phyloP scores from a whole-genome alignment of 2,888 invertebrate genomes.

The Sinelater perroti region DNA sequence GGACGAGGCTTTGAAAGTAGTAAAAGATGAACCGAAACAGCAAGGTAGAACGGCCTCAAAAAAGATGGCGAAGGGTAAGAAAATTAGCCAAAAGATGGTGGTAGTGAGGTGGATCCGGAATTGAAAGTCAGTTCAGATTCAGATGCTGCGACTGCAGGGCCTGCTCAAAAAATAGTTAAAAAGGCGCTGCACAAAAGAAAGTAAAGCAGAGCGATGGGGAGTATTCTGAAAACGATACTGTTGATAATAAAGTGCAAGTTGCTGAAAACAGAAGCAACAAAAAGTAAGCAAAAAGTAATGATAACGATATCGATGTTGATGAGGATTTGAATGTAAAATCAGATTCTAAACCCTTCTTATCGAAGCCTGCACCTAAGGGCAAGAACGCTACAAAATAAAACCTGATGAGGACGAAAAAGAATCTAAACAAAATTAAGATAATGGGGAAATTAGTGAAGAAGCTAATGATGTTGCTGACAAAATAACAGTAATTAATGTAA shows the following conservation, averaged over 20 bases:
- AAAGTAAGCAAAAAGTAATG: constrained; percentile 11
- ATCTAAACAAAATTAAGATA: constrained; percentile 31
- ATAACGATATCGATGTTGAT: constrained; percentile 9
- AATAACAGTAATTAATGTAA: no score
- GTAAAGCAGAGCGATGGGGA: constrained; percentile 33
- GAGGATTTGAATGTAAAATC: constrained; percentile 13
- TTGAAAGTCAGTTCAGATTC: constrained; percentile 53
- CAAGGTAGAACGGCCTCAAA: constrained; percentile 37
- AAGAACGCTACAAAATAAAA: constrained; percentile 51
- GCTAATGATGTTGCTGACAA: constrained; percentile 36
- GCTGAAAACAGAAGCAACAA: background rate
- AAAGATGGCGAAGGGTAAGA: constrained; percentile 8
- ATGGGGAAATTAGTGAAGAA: constrained; percentile 29
- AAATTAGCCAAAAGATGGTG: constrained; percentile 44
- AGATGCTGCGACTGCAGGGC: constrained; percentile 44
- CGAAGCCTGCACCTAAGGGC: constrained; percentile 54
- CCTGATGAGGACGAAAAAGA: no score
- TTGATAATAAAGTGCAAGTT: constrained; percentile 5
- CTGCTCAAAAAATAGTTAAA: constrained; percentile 57
- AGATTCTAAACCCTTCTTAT: constrained; percentile 9
- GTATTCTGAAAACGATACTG: constrained; percentile 30
- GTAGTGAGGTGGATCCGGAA: constrained; percentile 47
- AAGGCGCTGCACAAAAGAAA: constrained; percentile 36
- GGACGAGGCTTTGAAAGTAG: constrained; percentile 14
- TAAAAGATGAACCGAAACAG: constrained; percentile 24